Base-by-base conservation (phyloP, 2,888 invertebrate species). In the Spodoptera picta region DNA sequence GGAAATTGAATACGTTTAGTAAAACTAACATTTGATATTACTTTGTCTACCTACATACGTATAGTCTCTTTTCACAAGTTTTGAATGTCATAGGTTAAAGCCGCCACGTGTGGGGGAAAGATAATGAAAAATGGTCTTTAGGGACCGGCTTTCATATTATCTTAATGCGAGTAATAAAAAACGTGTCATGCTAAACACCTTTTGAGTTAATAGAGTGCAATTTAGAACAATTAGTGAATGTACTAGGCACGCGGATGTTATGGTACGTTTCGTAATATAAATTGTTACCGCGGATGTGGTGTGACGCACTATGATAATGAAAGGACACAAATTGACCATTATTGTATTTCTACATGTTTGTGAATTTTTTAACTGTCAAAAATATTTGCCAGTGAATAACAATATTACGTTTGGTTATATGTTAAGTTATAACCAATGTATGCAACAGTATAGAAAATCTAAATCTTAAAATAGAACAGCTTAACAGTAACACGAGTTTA, bases 281-380 rank as follows among this genome's bases (percentile, higher is more conserved):
- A 66, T 74, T 60, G 42, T 68, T 42, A 58, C 57, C 47, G 45
- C 59, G 59, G 73, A 76, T 65, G 50, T 75, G 57, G 64, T 54
- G 54, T 73, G 69, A 64, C 69, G 46, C 47, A 52, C 51, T 27
- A 57, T 68, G 51, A 61, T 55, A 61, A 67, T 57, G 23, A 46
- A 23, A 24, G 19, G 14, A 14, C 44, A 55, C 60, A 74, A 36
- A 66, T 61, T 54, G 51, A 53, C 58, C 51, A 65, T 72, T 53
- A 62, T 52, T 46, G 10, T 53, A 24, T 54, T 51, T 44, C 63
- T 55, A 36, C 54, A 62, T 36, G 44, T 44, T 48, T 60, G 24
- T 57, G n/a, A 50, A 55, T 46, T 42, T 9, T 41, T 19, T 2
- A 36, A 36, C 4, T 5, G 9, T 6, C 9, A 6, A 9, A 49